Base-by-base conservation (phyloP, 2,797 vertebrate genomes). In the Chloroceryle inda region DNA sequence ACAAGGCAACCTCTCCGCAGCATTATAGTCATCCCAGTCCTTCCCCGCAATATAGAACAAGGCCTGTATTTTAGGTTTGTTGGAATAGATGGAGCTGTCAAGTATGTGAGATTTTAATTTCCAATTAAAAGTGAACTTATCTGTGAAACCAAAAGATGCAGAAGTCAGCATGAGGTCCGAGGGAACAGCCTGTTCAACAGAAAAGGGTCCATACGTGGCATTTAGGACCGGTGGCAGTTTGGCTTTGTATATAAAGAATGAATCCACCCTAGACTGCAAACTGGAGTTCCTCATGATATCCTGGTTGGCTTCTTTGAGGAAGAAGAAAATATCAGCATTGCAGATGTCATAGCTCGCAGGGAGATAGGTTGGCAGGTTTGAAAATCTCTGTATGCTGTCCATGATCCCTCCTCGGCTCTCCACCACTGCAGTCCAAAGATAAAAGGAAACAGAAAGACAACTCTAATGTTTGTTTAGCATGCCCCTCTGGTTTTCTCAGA, bases 221-320 rank as follows among this genome's bases (percentile, higher is more conserved):
- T 99, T 99, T 96, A 99, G 85, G 3, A 97, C 88, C 0, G 99
- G 99, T 74, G 94, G 98, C 3, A 95, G 87, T 23, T 98, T 98
- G 84, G 99, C 97, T 91, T 98, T 98, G 89, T 99, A 98, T 88
- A 99, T 97, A 92, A 99, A 99, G 96, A 99, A 98, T 2, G 99
- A 98, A 96, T 99, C 99, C 3, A 97, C 98, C 31, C 99, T 98
- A 0, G 98, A 98, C 86, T 99, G 99, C 91, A 99, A 97, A 96
- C 99, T 99, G 96, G 99, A 98, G 35, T 99, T 99, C 63, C 99
- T 98, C 97, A 98, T 99, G 58, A 99, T 98, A 91, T 99, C 99
- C 98, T 99, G 99, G 97, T 98, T 98, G 96, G 99, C 98, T 94
- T 99, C 99, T 59, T 99, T 99, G 50, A 99, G 98, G 96, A 99